Evolutionary conservation across 2,113 vertebrate genomes (phyloP), one percentile per base, ranked within the genome.

Genomic region (Ameiurus melas): DNA sequence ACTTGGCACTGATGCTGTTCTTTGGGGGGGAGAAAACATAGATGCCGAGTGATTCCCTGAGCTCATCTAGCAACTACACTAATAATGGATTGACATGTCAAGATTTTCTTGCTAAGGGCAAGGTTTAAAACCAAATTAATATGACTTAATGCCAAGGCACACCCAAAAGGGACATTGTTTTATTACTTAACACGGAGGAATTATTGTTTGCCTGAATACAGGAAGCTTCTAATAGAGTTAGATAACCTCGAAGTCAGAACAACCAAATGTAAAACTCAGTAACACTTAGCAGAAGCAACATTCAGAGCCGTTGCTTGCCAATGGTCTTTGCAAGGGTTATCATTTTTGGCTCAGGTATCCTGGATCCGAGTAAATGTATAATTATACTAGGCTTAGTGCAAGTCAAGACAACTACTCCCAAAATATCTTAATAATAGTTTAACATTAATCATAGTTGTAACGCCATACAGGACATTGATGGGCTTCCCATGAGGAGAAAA

Each of bases 131-230:
- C 92, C 92, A 86, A 91, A 90, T 86, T 93, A 87, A 92, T 89
- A 87, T 86, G 20, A 2, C 19, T 19, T 91, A 92, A 92, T 91
- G 81, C 86, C 89, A 91, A 85, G 60, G 88, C 90, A 92, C 93
- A 92, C 85, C 89, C 62, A 89, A 85, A 91, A 92, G 93, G 92
- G 88, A 78, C 90, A 89, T 85, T 64, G 85, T 91, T 89, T 85
- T 84, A 90, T 91, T 89, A 90, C 90, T 73, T 92, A 92, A 92
- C 91, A 80, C 92, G 92, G 70, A 85, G n/a, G 86, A 27, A 89
- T 87, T 70, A 77, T n/a, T 47, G 8, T 71, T 87, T 83, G 9
- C n/a, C n/a, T 84, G 14, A 77, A 87, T 71, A 27, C 3, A 57
- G 62, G 19, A 51, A 47, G 22, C 33, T 60, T n/a, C 8, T 79